A percentile compares a stretch with the other conserved stretches of the same genome.
Conservation (phyloP, 1,140 invertebrate genomes). For the Andrena cerasifolii region DNA sequence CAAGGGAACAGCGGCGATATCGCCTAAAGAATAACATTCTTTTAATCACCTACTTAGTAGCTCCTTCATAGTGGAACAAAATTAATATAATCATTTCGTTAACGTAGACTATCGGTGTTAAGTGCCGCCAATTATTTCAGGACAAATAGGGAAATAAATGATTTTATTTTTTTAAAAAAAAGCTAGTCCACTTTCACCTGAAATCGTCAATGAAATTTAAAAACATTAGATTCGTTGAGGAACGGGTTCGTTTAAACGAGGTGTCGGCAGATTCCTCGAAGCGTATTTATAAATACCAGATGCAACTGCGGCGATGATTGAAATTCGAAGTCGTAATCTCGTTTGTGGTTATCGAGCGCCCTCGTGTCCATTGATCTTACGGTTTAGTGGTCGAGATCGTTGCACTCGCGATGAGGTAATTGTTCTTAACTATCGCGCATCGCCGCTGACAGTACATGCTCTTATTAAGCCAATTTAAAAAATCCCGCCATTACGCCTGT, state of each 20-base stretch:
- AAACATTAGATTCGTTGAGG: neutral
- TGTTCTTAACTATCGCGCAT: conserved; percentile 41
- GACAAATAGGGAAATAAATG: too few species aligned
- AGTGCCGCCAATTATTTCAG: too few species aligned
- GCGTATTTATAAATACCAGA: conserved; percentile 23
- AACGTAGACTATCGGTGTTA: too few species aligned
- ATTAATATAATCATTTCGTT: too few species aligned
- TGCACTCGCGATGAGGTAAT: conserved; percentile 49
- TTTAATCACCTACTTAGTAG: too few species aligned
- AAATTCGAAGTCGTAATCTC: conserved; percentile 35
- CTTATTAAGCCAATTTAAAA: too few species aligned
- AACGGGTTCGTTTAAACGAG: neutral
- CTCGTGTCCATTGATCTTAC: conserved; percentile 44
- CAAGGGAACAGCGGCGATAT: neutral
- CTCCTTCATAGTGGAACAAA: too few species aligned
- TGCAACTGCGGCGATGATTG: conserved; percentile 4
- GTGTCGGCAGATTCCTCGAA: conserved; percentile 7
- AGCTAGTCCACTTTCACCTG: too few species aligned
- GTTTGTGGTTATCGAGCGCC: conserved; percentile 24
- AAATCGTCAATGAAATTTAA: too few species aligned
- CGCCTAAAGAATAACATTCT: neutral
- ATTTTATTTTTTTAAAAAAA: too few species aligned
- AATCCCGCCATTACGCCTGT: neutral
- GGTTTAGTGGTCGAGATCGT: conserved; percentile 39
- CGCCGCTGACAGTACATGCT: conserved; percentile 42